Percentiles rank a stretch among this genome's conserved stretches.
Conservation (phyloP, 2,113 vertebrate genomes). For the Silurus glanis region DNA sequence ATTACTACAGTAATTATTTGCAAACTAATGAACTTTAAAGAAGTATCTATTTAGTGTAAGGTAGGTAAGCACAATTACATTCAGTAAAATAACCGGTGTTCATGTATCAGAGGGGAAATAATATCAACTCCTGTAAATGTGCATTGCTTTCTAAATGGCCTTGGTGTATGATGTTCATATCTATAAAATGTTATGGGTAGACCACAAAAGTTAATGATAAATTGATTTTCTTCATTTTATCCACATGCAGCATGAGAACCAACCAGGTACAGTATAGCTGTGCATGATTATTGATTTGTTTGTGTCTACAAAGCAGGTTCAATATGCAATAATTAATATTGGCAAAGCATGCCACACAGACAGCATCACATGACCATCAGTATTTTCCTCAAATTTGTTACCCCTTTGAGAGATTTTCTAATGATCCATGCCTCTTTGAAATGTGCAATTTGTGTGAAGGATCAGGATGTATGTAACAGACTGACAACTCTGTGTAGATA, state of each 20-base stretch:
- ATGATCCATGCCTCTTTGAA: neutral
- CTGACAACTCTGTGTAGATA: neutral
- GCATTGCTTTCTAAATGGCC: neutral
- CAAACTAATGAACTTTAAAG: neutral
- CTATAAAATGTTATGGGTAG: neutral
- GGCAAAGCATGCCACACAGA: neutral
- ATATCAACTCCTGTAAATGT: neutral
- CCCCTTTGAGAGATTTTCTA: neutral
- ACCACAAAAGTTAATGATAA: neutral
- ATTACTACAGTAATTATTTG: neutral
- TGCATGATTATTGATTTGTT: slow-evolving; percentile 23
- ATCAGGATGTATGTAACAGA: neutral
- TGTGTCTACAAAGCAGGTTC: neutral
- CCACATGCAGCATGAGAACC: slow-evolving; percentile 80
- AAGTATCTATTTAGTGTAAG: neutral
- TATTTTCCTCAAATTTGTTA: neutral
- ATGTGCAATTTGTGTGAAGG: neutral
- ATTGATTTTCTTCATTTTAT: slow-evolving; percentile 58
- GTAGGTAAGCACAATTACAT: neutral
- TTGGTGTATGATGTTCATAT: neutral
- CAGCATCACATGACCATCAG: neutral
- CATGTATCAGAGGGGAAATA: neutral
- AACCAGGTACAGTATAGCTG: slow-evolving; percentile 75
- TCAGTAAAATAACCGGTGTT: neutral
- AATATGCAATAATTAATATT: neutral